Conservation (phyloP, 2,888 invertebrate genomes). For the Mesochorus sp. region DNA sequence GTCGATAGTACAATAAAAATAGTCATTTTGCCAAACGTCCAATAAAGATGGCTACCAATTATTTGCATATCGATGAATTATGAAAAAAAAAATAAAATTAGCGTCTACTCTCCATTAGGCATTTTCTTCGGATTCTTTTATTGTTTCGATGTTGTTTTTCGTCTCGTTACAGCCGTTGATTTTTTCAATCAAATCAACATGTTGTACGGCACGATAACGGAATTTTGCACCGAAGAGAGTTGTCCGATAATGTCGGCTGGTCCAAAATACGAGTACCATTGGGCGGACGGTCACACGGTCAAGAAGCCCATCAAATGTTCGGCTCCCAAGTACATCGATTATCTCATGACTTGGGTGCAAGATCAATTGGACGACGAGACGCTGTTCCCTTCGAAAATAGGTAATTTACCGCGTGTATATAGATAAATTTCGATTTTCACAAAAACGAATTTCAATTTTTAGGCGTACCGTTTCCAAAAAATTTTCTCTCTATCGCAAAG, state of each 20-base stretch:
- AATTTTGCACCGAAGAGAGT: slow-evolving; percentile 98
- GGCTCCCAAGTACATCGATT: slow-evolving; percentile 99
- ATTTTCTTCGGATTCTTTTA: background rate
- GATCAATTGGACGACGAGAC: slow-evolving; percentile 99
- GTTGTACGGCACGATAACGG: slow-evolving; percentile 99
- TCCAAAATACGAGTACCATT: slow-evolving; percentile 99
- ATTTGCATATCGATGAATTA: too few relatives aligned
- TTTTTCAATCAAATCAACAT: slow-evolving; percentile 99
- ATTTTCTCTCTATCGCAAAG: slow-evolving; percentile 97
- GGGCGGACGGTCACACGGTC: slow-evolving; percentile 99
- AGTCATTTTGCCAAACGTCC: too few relatives aligned
- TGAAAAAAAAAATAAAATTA: too few relatives aligned
- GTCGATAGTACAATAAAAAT: too few relatives aligned
- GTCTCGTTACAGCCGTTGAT: slow-evolving; percentile 92
- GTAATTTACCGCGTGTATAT: slow-evolving; percentile 79
- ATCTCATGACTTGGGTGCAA: slow-evolving; percentile 99
- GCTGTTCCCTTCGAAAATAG: slow-evolving; percentile 98
- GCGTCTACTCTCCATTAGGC: too few relatives aligned
- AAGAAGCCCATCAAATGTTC: slow-evolving; percentile 99
- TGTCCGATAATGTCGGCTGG: slow-evolving; percentile 99
- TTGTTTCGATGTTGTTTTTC: background rate
- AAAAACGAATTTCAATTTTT: slow-evolving; percentile 42
- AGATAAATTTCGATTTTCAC: background rate
- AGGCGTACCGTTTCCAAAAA: slow-evolving; percentile 99
- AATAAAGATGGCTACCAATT: too few relatives aligned